Conservation (phyloP, 2,797 vertebrate genomes). For the Phoxinus dragarum region DNA sequence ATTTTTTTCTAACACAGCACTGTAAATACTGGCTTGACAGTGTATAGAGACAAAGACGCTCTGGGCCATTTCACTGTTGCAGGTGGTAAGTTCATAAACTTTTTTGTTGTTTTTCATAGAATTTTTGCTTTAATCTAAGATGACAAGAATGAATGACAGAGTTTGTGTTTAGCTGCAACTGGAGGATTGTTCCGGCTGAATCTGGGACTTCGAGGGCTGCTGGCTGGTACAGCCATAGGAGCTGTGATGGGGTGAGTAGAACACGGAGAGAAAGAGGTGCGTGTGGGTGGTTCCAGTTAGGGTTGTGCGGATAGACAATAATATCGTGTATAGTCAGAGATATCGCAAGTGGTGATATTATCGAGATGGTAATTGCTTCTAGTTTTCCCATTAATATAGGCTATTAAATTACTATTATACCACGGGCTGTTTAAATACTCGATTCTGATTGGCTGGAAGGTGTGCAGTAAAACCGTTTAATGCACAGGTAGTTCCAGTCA, state of each 20-base stretch:
- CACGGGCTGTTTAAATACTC: too few relatives aligned
- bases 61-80: slow-evolving; percentile 85
- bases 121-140: neutral
- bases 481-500: too few relatives aligned
- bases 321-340: too few relatives aligned
- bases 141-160: neutral
- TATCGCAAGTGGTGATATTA: too few relatives aligned
- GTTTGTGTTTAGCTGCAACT: slow-evolving; percentile 80
- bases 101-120: neutral
- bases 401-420: too few relatives aligned
- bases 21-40: slow-evolving; percentile 84
- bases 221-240: slow-evolving; percentile 85
- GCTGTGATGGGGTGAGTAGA: slow-evolving; percentile 83
- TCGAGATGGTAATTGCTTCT: too few relatives aligned
- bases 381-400: too few relatives aligned
- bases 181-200: slow-evolving; percentile 89
- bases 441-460: too few relatives aligned
- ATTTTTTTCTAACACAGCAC: slow-evolving; percentile 70
- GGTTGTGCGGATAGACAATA: too few relatives aligned
- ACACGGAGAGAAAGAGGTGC: neutral
- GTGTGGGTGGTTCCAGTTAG: neutral
- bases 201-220: slow-evolving; percentile 85
- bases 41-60: slow-evolving; percentile 82
- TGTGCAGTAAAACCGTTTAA: too few relatives aligned
- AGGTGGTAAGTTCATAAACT: slow-evolving; percentile 83